Evolutionary conservation across 2,888 invertebrate genomes (phyloP).

Genomic region (Polymixis lichenea): DNA sequence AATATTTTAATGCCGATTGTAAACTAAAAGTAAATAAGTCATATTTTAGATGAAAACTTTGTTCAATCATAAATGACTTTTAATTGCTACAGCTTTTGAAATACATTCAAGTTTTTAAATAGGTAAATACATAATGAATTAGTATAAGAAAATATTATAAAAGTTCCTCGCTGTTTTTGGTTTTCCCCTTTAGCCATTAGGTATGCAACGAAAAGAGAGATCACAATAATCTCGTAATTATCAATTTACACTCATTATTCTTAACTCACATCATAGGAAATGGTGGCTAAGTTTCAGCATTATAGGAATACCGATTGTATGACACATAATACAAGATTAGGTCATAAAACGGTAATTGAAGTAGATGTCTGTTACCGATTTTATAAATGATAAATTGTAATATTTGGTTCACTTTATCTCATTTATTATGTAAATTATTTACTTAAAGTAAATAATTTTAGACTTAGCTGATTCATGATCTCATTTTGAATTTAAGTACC

Average conservation of each 20-base stretch:
- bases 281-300: too few relatives aligned
- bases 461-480: too few relatives aligned
- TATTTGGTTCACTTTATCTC: too few relatives aligned
- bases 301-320: too few relatives aligned
- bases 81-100: background rate
- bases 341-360: background rate
- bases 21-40: background rate
- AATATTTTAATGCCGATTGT: background rate
- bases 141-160: background rate
- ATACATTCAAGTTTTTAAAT: background rate
- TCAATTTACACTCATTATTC: too few relatives aligned
- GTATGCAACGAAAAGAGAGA: too few relatives aligned
- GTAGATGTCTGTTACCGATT: too few relatives aligned
- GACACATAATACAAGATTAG: conserved; percentile 2
- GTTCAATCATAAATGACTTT: background rate
- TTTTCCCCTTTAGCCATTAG: background rate
- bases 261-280: too few relatives aligned
- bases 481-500: too few relatives aligned
- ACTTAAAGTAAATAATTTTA: too few relatives aligned
- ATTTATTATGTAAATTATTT: too few relatives aligned
- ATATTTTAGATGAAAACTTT: background rate
- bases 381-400: too few relatives aligned
- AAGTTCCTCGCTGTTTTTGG: background rate
- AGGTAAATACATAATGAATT: background rate
- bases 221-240: background rate